These are phyloP conservation scores for Cistogaster globosa DNA, from an alignment of 2,888 invertebrate species.

Conservation along the genomic window DNA sequence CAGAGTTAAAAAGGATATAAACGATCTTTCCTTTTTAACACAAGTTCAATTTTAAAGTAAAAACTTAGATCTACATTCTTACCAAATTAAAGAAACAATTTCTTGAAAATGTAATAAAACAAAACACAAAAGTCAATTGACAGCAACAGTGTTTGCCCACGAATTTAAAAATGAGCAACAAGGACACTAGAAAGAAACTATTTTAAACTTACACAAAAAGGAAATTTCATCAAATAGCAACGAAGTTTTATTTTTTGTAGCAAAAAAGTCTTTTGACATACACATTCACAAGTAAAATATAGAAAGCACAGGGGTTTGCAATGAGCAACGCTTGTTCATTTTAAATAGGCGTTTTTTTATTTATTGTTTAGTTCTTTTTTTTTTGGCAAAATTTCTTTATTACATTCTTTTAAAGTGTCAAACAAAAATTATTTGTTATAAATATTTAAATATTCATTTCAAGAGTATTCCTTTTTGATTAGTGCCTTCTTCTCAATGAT, in stretches of 20 bases:
- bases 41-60: no score
- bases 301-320: no score
- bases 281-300: not conserved
- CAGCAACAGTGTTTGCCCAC: slow-evolving; percentile 61
- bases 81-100: not conserved
- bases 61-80: not conserved
- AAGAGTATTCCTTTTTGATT: no score
- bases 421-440: no score
- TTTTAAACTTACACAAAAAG: slow-evolving; percentile 33
- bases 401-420: no score
- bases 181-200: slow-evolving; percentile 41
- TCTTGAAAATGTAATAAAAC: slow-evolving; percentile 20
- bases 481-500: no score
- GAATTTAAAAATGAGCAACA: slow-evolving; percentile 41
- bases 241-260: slow-evolving; percentile 15
- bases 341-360: no score
- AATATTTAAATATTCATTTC: no score
- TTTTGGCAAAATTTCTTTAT: no score
- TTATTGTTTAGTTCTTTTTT: no score
- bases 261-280: not conserved
- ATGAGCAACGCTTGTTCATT: no score
- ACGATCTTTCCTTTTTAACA: not conserved
- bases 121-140: not conserved
- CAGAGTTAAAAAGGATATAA: not conserved
- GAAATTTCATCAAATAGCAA: slow-evolving; percentile 32